A percentile compares a stretch with the other conserved stretches of the same genome.
Conservation (phyloP, 2,797 vertebrate genomes). For the Mormyrops attenuatus region DNA sequence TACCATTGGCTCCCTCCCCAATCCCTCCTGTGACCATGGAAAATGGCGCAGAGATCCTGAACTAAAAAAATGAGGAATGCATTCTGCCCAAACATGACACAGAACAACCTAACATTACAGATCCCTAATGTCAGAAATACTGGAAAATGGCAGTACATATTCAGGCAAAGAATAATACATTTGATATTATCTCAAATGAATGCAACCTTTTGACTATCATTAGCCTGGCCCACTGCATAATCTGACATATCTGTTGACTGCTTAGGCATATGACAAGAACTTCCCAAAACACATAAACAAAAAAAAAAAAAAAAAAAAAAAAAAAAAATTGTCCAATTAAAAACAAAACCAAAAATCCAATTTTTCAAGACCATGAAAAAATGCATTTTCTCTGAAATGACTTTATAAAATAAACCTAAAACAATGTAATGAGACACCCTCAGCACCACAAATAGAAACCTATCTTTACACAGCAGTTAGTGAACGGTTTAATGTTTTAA, state of each 20-base stretch:
- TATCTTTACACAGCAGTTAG: neutral
- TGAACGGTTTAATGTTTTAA: neutral
- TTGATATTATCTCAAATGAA: neutral
- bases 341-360: neutral
- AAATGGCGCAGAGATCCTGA: neutral
- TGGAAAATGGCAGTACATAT: neutral
- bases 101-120: neutral
- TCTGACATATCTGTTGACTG: neutral
- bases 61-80: neutral
- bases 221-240: conserved; percentile 1
- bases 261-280: neutral
- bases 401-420: neutral
- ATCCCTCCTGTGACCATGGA: neutral
- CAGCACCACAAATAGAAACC: neutral
- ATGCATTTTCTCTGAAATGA: neutral
- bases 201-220: neutral
- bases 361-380: neutral
- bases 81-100: neutral
- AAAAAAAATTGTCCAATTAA: neutral
- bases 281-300: neutral
- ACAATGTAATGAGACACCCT: neutral
- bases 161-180: conserved; percentile 3
- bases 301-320: neutral
- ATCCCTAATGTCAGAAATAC: neutral
- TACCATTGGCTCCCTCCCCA: neutral